phyloP scores from a whole-genome alignment of 2,113 vertebrate species.

The Cercocebus atys region DNA sequence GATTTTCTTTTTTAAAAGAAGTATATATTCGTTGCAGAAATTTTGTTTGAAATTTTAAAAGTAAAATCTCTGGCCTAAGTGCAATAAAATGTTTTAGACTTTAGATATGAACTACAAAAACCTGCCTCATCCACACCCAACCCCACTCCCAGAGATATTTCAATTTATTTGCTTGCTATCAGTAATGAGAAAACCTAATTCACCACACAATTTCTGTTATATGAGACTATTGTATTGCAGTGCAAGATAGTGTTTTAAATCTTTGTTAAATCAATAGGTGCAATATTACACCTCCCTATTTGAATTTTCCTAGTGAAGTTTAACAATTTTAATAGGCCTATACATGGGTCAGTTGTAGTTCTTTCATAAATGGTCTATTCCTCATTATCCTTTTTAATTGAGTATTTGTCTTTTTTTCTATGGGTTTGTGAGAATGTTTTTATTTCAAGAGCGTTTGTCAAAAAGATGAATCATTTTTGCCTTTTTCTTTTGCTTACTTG shows the following conservation, averaged over 20 bases:
- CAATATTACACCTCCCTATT: background rate
- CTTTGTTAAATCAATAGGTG: background rate
- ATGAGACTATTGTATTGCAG: background rate
- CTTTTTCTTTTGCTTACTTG: slow-evolving; percentile 10
- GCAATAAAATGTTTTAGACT: background rate
- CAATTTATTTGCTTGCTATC: background rate
- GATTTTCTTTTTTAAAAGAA: background rate
- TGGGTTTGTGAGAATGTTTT: background rate
- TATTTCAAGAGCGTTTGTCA: background rate
- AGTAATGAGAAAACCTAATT: background rate
- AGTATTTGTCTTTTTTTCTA: background rate
- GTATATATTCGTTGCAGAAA: background rate
- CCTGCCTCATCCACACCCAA: background rate
- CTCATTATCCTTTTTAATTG: background rate
- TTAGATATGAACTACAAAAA: background rate
- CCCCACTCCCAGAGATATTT: background rate
- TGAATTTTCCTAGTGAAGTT: background rate
- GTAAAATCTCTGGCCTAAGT: background rate
- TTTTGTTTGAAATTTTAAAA: background rate
- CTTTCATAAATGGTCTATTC: background rate
- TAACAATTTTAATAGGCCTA: background rate
- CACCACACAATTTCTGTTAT: background rate
- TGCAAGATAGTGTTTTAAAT: background rate
- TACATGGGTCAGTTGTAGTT: background rate
- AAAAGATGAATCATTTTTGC: background rate